Base-by-base conservation (phyloP, 2,888 invertebrate genomes). In the Rhodophaea formosa region DNA sequence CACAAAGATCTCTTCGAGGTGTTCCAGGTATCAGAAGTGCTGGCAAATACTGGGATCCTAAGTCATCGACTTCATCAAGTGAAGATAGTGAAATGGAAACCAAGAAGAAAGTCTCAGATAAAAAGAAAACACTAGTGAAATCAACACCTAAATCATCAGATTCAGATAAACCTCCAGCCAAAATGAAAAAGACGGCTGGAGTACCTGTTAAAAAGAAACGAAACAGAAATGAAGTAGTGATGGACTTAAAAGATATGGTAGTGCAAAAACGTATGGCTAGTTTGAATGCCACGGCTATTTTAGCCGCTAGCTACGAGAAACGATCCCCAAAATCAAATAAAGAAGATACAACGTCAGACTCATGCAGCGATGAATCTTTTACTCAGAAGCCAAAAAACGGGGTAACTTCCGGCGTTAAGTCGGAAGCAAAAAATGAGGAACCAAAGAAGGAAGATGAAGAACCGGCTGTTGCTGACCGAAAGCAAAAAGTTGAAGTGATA, bases 231-330 rank as follows among this genome's bases (percentile, higher is more conserved):
- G 94, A 94, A 78, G 84, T 94, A 44, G 92, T 94, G 29, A 95
- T 96, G 95, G 96, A 96, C 73, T 89, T 97, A 52, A 96, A 96
- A 72, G 97, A 97, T 68, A 96, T 97, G 94, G 95, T 97, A 7
- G 97, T 97, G 14, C 93, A 96, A 68, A 97, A 97, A 79, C 93
- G 97, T 32, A 97, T 97, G 97, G 97, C 97, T 16, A 97, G 97
- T 77, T 88, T 97, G 32, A 97, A 97, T 81, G 97, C 97, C 12
- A 95, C 96, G 39, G 97, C 97, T 16, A 97, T 97, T 72, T 92
- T 97, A 65, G 97, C 97, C 0, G 97, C 97, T 16, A 97, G 96
- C 65, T 97, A 97, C 73, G 96, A 97, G 79, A 96, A 95, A 75
- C 91, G 92, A 54, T 93, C 93, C 42, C 92, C 93, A 0, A 93